Conservation (phyloP, 2,888 invertebrate species). For the Aphidius colemani region DNA sequence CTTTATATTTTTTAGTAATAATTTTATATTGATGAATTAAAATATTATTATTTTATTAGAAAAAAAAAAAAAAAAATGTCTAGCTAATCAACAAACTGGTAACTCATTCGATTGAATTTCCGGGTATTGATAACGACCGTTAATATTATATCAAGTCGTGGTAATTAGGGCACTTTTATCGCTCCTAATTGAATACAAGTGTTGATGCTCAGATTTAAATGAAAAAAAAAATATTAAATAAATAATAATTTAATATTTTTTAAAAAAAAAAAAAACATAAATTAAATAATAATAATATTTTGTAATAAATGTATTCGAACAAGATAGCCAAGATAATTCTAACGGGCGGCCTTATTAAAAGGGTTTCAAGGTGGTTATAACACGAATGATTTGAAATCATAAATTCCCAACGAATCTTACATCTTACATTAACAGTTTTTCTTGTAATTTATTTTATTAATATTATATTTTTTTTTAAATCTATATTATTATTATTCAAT, state of each 20-base stretch:
- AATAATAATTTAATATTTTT: neutral
- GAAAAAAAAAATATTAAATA: neutral
- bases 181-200: conserved; percentile 25
- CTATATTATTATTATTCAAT: too few species aligned
- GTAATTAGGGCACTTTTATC: conserved; percentile 27
- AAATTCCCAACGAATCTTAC: too few species aligned
- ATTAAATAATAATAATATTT: too few species aligned
- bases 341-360: too few species aligned
- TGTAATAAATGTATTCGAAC: neutral
- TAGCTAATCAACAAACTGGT: too few species aligned
- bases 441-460: too few species aligned
- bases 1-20: neutral
- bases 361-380: too few species aligned
- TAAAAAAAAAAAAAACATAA: too few species aligned
- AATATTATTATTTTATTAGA: conserved; percentile 7
- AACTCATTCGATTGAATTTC: conserved; percentile 21
- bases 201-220: conserved; percentile 1
- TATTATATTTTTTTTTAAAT: too few species aligned
- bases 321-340: conserved; percentile 8
- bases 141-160: conserved; percentile 28
- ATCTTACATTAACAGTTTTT: too few species aligned
- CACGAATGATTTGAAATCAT: too few species aligned
- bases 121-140: conserved; percentile 32
- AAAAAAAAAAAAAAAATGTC: neutral
- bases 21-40: neutral